Evolutionary conservation across 2,113 vertebrate genomes (phyloP), one percentile per base, ranked within the genome.

Genomic region (Diglossa brunneiventris): DNA sequence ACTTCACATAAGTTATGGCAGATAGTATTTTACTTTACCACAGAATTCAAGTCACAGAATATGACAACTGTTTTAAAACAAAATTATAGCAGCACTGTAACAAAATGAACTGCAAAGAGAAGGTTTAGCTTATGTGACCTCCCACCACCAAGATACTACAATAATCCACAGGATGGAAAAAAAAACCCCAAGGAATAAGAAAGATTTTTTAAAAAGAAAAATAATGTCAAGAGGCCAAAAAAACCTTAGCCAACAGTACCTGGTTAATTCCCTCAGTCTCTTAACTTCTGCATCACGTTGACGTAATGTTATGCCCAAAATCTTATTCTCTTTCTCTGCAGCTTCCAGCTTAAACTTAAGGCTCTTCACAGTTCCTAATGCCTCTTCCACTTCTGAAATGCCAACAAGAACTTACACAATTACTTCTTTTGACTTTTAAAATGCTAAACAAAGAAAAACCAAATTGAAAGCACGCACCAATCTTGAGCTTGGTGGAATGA

Each of bases 271-370:
- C 81, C 97, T 97, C 35, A 99, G 97, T 53, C 97, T 96, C 83
- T 75, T 96, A 24, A 98, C 97, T 97, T 99, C 98, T 21, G 98
- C 97, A 92, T 98, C 98, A 72, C 97, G 98, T 92, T 98, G 98
- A 86, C 98, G 98, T 64, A 98, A 93, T 0, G 98, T 97, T 67
- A 98, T 98, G 35, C 93, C 97, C 95, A 99, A 83, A 93, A 98
- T 98, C n/a, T 95, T 96, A 67, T 98, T 99, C 95, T 99, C 98
- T 72, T 97, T 98, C 90, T 99, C 98, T 14, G 97, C 94, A 46
- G 97, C 96, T 95, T 98, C 97, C 82, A 99, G 95, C 52, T 98
- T 98, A 92, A 98, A 97, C 77, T 91, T 98, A 35, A 97, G 96
- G 74, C 66, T 98, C 91, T 98, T 98, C 97, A 98, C 69, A 16